phyloP scores from a whole-genome alignment of 2,797 vertebrate species.

The Sandelia bainsii region DNA sequence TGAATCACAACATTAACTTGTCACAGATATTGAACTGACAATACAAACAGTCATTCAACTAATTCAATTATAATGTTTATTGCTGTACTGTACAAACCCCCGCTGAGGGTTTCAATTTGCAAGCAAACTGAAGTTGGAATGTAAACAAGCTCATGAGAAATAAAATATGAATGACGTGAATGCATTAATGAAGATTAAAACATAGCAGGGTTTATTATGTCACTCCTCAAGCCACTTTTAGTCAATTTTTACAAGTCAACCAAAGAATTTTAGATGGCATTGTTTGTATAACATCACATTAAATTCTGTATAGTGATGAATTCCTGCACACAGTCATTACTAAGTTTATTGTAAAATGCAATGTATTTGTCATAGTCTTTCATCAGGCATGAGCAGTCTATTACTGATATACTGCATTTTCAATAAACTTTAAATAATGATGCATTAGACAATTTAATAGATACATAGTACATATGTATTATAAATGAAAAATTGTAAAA shows the following conservation, averaged over 20 bases:
- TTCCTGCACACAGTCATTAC: background rate
- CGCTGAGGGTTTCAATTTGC: slow-evolving; percentile 30
- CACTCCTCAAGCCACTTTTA: background rate
- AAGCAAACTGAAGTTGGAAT: slow-evolving; percentile 20
- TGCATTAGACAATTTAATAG: background rate
- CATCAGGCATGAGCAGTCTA: background rate
- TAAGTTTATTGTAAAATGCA: background rate
- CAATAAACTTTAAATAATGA: background rate
- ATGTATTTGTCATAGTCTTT: background rate
- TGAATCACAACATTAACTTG: slow-evolving; percentile 49
- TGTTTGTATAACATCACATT: background rate
- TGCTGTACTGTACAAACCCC: slow-evolving; percentile 32
- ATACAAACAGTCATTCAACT: slow-evolving; percentile 54
- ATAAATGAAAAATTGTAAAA: no score
- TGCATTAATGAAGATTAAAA: slow-evolving; percentile 26
- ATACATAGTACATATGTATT: background rate
- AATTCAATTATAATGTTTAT: slow-evolving; percentile 55
- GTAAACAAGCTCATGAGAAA: slow-evolving; percentile 33
- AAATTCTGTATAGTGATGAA: background rate
- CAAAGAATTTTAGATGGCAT: background rate
- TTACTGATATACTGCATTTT: background rate
- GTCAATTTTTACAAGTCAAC: background rate
- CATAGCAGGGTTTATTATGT: background rate
- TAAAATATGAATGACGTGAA: slow-evolving; percentile 25
- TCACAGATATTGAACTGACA: slow-evolving; percentile 57